These are phyloP conservation scores for Corythoichthys haematopterus DNA, from an alignment of 2,113 vertebrate species.

Conservation along the genomic window DNA sequence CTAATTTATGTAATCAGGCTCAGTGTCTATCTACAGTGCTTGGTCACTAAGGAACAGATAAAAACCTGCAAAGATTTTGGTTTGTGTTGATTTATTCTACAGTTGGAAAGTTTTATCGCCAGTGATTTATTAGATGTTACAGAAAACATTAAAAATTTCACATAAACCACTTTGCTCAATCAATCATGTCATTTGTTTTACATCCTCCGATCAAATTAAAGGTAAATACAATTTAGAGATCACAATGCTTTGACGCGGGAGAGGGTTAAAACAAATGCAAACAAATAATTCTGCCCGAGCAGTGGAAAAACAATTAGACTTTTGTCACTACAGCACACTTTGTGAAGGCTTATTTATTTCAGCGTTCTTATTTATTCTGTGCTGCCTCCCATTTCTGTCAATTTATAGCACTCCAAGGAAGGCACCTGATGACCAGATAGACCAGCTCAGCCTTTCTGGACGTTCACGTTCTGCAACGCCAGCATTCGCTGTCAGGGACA, in stretches of 20 bases:
- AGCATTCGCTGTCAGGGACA: constrained; percentile 69
- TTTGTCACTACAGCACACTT: constrained; percentile 36
- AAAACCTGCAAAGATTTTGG: background rate
- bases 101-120: background rate
- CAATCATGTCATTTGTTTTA: too few relatives aligned
- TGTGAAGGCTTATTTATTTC: constrained; percentile 51
- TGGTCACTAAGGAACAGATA: constrained; percentile 4
- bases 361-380: constrained; percentile 55
- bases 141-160: background rate
- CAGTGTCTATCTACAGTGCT: constrained; percentile 2
- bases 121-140: background rate
- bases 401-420: constrained; percentile 68
- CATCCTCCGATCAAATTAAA: too few relatives aligned
- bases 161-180: background rate
- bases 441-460: constrained; percentile 65
- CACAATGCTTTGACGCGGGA: too few relatives aligned
- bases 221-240: too few relatives aligned
- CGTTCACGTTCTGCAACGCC: constrained; percentile 61
- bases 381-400: constrained; percentile 58
- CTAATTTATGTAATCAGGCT: constrained; percentile 40
- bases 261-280: background rate
- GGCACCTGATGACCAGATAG: constrained; percentile 66
- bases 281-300: constrained; percentile 28
- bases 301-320: background rate
- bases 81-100: background rate